These are phyloP conservation scores for Stenolophus ochropezus DNA, from an alignment of 2,888 invertebrate genomes.

Conservation along the genomic window DNA sequence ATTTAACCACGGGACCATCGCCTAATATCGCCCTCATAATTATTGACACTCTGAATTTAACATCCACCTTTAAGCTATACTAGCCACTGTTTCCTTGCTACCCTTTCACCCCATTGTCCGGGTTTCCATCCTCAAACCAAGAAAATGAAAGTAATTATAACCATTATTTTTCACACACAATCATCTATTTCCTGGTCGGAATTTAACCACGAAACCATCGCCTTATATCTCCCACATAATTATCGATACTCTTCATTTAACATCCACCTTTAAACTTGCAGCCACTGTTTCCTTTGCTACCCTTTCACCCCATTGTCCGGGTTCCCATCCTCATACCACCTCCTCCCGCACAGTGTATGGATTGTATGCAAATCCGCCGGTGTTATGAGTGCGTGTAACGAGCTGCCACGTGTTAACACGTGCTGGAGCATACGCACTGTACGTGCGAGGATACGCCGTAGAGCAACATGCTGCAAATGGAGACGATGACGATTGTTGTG, in stretches of 20 bases:
- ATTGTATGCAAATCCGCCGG: conserved; percentile 31
- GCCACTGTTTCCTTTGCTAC: not conserved
- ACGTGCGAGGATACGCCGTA: not conserved
- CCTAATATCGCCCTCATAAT: too few relatives aligned
- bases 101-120: not conserved
- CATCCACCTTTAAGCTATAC: too few relatives aligned
- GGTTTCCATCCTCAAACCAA: not conserved
- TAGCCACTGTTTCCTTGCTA: not conserved
- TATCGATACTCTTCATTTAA: too few relatives aligned
- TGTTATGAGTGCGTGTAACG: conserved; percentile 15
- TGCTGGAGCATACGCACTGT: conserved; percentile 12
- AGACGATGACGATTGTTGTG: not conserved
- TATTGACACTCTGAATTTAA: too few relatives aligned
- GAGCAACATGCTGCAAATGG: not conserved
- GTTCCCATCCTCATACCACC: not conserved
- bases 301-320: not conserved
- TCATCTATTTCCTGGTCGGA: too few relatives aligned
- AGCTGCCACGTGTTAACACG: conserved; percentile 47
- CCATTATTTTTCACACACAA: too few relatives aligned
- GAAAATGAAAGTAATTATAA: too few relatives aligned
- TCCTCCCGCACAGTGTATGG: not conserved
- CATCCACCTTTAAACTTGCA: too few relatives aligned
- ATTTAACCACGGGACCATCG: too few relatives aligned
- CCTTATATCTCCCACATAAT: too few relatives aligned
- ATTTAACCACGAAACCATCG: too few relatives aligned